A percentile compares a stretch with the other conserved stretches of the same genome.
Evolutionary conservation across 2,797 vertebrate species (phyloP).

Genomic region (Halcyon chelicuti): DNA sequence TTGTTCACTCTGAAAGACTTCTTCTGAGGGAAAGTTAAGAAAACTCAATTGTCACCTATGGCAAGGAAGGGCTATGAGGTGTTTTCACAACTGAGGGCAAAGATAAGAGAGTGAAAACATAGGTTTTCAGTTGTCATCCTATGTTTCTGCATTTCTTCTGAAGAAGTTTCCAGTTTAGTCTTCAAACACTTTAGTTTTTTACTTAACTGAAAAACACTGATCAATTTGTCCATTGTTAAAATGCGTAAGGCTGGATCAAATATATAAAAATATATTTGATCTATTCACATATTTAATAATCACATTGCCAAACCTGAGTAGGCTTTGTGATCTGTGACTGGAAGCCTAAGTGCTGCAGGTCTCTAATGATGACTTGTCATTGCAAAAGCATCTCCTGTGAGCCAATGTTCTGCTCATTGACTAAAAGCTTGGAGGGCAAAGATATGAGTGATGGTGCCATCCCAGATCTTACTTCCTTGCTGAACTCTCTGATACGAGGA

Average conservation of each 20-base stretch:
- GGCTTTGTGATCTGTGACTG: background rate
- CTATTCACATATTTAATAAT: background rate
- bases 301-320: background rate
- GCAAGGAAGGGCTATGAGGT: background rate
- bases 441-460: background rate
- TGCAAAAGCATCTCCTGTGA: background rate
- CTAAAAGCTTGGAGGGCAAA: background rate
- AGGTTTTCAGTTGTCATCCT: background rate
- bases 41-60: background rate
- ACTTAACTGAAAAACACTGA: background rate
- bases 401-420: background rate
- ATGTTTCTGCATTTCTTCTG: background rate
- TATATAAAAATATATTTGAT: background rate
- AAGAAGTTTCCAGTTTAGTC: background rate
- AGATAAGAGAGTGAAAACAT: background rate
- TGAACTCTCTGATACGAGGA: background rate
- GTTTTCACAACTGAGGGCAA: background rate
- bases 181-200: background rate
- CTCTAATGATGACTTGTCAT: background rate
- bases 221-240: background rate
- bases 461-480: background rate
- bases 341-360: background rate
- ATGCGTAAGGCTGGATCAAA: background rate
- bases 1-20: background rate
- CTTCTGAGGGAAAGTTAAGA: background rate